Evolutionary conservation across 2,888 invertebrate genomes (phyloP), one percentile per base, ranked within the genome.

Genomic region (Drosophila longiperda): DNA sequence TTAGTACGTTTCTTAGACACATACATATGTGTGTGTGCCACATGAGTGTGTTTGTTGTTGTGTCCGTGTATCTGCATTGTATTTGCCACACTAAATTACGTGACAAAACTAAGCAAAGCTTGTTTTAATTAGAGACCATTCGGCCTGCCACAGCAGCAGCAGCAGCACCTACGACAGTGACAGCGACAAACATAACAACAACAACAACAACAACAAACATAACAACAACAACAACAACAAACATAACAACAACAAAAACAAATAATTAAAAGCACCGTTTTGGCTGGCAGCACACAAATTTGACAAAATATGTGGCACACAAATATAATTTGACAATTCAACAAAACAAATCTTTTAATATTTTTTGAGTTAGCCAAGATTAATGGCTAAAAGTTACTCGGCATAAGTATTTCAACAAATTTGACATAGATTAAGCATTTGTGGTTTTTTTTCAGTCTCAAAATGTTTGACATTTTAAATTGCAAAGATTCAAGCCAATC

Each of bases 1-100:
- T 80, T 80, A 82, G 83, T 73, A 64, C 57, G 66, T 71, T 73
- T 68, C 82, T 82, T 70, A 79, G 71, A 68, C 62, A 71, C 49
- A 68, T n/a, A 29, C 6, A n/a, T 11, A 11, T 8, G 17, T 54
- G 32, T 20, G 40, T 58, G 17, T 61, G 8, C 23, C 15, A 15
- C 15, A 23, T 45, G 32, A 48, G 40, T 62, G 15, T 50, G n/a
- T 60, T 23, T 20, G 34, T 23, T 20, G 34, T 26, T 26, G 6
- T 50, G 17, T 55, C 5, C 20, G 20, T 12, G 32, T 33, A 60
- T 72, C 58, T 72, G 53, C 49, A 70, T 72, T 65, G 65, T 71
- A 71, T 72, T 73, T 76, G 73, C 67, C 68, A 66, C 67, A 73
- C 67, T 66, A 69, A 77, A 78, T 77, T 78, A 73, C 69, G 77